phyloP scores from a whole-genome alignment of 2,888 invertebrate species.

The Capitulum mitella region DNA sequence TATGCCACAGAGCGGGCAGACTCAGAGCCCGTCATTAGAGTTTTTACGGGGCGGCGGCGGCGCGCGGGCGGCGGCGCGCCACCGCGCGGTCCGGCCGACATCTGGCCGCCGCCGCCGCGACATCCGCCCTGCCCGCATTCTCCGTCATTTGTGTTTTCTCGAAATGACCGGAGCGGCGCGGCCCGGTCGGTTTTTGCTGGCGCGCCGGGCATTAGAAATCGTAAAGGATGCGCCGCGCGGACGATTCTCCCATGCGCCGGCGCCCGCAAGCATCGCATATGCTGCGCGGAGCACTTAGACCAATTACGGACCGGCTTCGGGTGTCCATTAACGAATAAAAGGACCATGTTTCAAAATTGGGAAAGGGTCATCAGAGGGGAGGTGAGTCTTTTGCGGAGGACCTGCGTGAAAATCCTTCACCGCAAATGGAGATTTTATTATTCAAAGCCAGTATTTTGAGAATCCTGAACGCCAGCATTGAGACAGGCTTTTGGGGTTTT shows the following conservation, averaged over 20 bases:
- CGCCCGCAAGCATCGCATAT: not conserved
- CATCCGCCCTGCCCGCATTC: not conserved
- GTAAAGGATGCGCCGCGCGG: not conserved
- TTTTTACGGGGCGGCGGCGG: not conserved
- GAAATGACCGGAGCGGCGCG: not conserved
- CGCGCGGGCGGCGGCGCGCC: not conserved
- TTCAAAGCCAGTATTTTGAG: too few relatives aligned
- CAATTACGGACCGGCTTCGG: not conserved
- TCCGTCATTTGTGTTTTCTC: constrained; percentile 1
- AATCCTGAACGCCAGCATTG: too few relatives aligned
- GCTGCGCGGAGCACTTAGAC: not conserved
- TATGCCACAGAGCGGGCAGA: not conserved
- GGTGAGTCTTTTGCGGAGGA: not conserved
- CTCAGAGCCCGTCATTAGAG: not conserved
- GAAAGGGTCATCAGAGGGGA: not conserved
- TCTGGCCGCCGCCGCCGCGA: not conserved
- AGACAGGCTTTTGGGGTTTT: too few relatives aligned
- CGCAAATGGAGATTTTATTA: not conserved
- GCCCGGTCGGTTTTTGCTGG: not conserved
- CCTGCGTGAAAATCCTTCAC: not conserved
- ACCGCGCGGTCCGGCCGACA: not conserved
- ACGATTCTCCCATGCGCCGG: not conserved
- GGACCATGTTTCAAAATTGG: not conserved
- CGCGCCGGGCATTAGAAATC: constrained; percentile 1
- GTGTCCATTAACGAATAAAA: not conserved